phyloP scores from a whole-genome alignment of 2,113 vertebrate species.

The Semicossyphus pulcher region DNA sequence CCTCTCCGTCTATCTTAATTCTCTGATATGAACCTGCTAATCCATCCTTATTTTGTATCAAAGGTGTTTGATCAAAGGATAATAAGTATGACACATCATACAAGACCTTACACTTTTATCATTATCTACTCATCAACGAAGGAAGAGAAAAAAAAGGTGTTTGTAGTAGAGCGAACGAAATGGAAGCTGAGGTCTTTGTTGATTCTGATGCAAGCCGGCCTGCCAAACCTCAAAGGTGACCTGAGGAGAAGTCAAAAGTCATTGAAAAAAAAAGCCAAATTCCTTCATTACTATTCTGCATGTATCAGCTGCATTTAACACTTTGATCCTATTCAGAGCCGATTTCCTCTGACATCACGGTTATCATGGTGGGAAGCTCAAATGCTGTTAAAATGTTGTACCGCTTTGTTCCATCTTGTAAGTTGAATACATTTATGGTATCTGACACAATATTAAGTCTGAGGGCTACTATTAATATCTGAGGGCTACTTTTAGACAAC shows the following conservation, averaged over 20 bases:
- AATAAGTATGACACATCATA: slow-evolving; percentile 52
- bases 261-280: not conserved
- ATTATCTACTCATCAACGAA: slow-evolving; percentile 49
- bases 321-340: too few species aligned
- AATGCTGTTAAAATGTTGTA: too few species aligned
- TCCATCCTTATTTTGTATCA: slow-evolving; percentile 48
- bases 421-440: too few species aligned
- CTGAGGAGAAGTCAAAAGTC: slow-evolving; percentile 17
- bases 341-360: too few species aligned
- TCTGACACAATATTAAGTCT: too few species aligned
- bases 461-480: too few species aligned
- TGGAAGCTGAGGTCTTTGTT: slow-evolving; percentile 13
- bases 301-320: not conserved
- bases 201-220: slow-evolving; percentile 31
- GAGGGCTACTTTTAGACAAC: too few species aligned
- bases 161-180: slow-evolving; percentile 37
- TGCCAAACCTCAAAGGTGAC: slow-evolving; percentile 27
- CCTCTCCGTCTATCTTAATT: not conserved
- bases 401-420: too few species aligned
- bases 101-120: slow-evolving; percentile 52
- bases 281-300: slow-evolving; percentile 1
- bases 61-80: slow-evolving; percentile 61
- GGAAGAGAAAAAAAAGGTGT: not conserved
- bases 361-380: too few species aligned
- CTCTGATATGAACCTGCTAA: slow-evolving; percentile 31